These are phyloP conservation scores for Percina caprodes DNA, from an alignment of 2,113 vertebrate species.

Conservation along the genomic window DNA sequence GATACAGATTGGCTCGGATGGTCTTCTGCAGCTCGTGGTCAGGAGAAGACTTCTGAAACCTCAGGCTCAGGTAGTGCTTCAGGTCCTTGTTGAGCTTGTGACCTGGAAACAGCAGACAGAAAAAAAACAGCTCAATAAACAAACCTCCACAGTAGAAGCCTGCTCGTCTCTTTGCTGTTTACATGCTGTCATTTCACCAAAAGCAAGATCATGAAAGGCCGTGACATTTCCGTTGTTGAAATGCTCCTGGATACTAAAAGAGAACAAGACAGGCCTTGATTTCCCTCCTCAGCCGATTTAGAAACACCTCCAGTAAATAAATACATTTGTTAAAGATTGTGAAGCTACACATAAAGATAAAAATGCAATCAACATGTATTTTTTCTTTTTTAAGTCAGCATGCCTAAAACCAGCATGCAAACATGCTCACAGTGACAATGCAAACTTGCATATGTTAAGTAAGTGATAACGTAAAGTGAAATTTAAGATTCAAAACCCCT, in stretches of 20 bases:
- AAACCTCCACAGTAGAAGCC: not conserved
- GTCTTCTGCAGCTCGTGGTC: constrained; percentile 95
- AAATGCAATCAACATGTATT: not conserved
- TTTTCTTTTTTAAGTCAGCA: not conserved
- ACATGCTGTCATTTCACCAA: constrained; percentile 20
- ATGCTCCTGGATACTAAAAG: constrained; percentile 19
- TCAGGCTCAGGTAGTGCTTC: constrained; percentile 92
- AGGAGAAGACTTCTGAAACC: constrained; percentile 93
- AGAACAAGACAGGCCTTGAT: not conserved
- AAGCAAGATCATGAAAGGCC: constrained; percentile 10
- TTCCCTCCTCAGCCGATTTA: not conserved
- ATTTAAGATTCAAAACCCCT: too few relatives aligned
- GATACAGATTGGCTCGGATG: constrained; percentile 94
- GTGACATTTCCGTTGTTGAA: constrained; percentile 30
- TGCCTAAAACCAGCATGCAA: not conserved
- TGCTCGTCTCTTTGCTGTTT: not conserved
- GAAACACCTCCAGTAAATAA: not conserved
- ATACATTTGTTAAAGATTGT: not conserved
- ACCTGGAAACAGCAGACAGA: constrained; percentile 82
- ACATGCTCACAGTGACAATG: too few relatives aligned
- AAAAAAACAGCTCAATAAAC: constrained; percentile 30
- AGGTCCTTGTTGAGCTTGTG: constrained; percentile 93
- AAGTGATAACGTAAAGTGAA: too few relatives aligned
- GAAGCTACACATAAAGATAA: not conserved
- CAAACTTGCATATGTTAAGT: too few relatives aligned